These are phyloP conservation scores for Hafferia zeledoni DNA, from an alignment of 2,797 vertebrate species.

Conservation along the genomic window DNA sequence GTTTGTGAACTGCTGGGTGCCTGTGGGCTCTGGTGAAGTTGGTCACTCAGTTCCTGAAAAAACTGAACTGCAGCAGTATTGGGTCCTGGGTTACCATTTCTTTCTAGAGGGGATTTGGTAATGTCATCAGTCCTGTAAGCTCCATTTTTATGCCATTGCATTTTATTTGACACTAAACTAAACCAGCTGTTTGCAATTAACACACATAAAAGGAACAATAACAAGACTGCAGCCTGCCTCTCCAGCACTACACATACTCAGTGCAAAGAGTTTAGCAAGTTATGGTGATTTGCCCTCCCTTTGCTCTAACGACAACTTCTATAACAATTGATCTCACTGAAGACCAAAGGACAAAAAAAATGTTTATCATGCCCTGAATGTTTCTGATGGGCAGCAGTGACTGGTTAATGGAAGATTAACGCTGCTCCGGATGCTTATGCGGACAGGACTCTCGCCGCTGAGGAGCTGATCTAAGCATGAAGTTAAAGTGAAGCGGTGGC, in stretches of 20 bases:
- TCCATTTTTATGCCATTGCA: constrained; percentile 37
- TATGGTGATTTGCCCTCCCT: constrained; percentile 26
- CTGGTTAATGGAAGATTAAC: constrained; percentile 8
- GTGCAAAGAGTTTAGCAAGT: constrained; percentile 51
- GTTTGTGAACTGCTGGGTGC: not conserved
- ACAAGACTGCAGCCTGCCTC: constrained; percentile 12
- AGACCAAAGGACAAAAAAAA: not conserved
- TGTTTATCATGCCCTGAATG: constrained; percentile 39
- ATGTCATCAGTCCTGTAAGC: constrained; percentile 28
- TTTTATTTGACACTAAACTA: constrained; percentile 54
- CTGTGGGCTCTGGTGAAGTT: accelerated
- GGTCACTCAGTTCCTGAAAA: not conserved
- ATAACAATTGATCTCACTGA: constrained; percentile 38
- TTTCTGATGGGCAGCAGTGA: constrained; percentile 54
- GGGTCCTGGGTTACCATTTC: not conserved
- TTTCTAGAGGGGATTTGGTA: constrained; percentile 23
- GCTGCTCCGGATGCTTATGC: not conserved
- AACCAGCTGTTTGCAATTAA: constrained; percentile 69
- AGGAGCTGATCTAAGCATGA: not conserved
- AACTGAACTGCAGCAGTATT: not conserved
- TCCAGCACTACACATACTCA: not conserved
- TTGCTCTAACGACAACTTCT: constrained; percentile 39
- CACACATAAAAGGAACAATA: constrained; percentile 66
- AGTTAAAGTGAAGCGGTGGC: not conserved
- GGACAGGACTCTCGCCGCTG: not conserved